Evolutionary conservation across 2,797 vertebrate species (phyloP).

Genomic region (Lateolabrax maculatus): DNA sequence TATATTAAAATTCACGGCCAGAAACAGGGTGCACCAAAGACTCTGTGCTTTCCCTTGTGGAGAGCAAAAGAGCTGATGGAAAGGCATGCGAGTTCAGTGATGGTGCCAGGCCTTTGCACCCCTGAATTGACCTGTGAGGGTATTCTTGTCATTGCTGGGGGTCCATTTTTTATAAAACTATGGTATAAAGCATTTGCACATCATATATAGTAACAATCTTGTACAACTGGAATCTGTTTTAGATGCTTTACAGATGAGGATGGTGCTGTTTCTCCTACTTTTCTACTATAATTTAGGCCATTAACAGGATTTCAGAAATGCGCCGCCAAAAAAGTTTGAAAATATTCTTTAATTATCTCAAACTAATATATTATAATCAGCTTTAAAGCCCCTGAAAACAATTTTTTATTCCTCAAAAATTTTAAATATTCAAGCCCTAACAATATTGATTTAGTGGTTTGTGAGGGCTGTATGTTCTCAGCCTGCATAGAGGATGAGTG

Average conservation of each 20-base stretch:
- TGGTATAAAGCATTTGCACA: not conserved
- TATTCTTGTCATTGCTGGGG: no score
- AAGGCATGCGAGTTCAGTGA: no score
- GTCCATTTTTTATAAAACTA: not conserved
- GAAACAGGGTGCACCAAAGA: no score
- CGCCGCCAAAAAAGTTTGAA: no score
- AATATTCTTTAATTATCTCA: no score
- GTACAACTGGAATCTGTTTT: not conserved
- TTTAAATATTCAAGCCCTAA: not conserved
- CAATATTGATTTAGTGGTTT: not conserved
- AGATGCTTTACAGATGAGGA: not conserved
- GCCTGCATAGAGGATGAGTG: not conserved
- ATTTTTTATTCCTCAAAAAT: not conserved
- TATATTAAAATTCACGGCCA: constrained; percentile 14
- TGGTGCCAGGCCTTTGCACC: no score
- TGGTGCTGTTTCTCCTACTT: not conserved
- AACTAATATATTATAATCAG: no score
- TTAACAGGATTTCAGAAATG: not conserved
- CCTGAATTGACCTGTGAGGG: not conserved
- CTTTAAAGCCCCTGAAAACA: not conserved
- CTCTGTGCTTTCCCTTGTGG: not conserved
- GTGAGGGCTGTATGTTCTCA: not conserved
- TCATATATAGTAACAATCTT: not conserved
- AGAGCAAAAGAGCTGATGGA: no score
- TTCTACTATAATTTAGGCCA: not conserved